A percentile compares a stretch with the other conserved stretches of the same genome.
Conservation (phyloP, 2,113 vertebrate species). For the Dasyurus viverrinus region DNA sequence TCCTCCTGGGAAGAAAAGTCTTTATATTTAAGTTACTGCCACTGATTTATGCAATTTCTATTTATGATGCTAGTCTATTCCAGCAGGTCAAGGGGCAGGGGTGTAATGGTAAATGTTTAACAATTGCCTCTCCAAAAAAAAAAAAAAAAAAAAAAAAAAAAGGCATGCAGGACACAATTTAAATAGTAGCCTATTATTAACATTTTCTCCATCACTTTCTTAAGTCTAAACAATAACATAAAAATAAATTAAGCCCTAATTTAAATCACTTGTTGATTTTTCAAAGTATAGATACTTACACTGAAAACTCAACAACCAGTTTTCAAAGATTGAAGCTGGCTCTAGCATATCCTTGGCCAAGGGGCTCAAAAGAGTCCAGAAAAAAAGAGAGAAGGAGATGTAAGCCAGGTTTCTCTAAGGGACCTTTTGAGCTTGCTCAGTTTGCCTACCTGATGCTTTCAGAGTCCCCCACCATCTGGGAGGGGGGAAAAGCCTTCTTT, state of each 20-base stretch:
- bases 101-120: neutral
- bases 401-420: neutral
- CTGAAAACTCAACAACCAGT: neutral
- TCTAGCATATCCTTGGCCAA: neutral
- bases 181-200: neutral
- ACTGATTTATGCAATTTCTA: neutral
- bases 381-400: neutral
- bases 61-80: neutral
- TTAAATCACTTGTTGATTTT: neutral
- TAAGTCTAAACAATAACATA: neutral
- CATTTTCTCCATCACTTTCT: neutral
- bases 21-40: neutral
- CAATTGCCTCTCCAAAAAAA: neutral
- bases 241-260: neutral
- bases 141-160: neutral
- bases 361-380: neutral
- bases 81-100: neutral
- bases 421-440: neutral
- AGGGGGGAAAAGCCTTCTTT: neutral
- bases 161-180: neutral
- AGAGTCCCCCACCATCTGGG: neutral
- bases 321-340: neutral
- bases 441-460: neutral
- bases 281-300: neutral
- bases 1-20: neutral